A percentile compares a stretch with the other conserved stretches of the same genome.
Conservation (phyloP, 2,113 vertebrate species). For the cat (Felis catus) region F.catus_Fca126_mat1.0 CM031419.1:174655001-174655500, state of each 20-base stretch:
- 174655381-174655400: neutral
- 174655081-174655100: neutral
- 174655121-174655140: neutral
- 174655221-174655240: neutral
- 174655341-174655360: neutral
- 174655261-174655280: neutral
- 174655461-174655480: neutral
- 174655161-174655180: neutral
- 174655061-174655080: neutral
- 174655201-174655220: neutral
- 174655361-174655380: neutral
- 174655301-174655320: neutral
- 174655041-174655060: neutral
- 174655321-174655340: neutral
- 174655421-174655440: neutral
- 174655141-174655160: neutral
- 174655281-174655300: fast-evolving
- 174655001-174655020: neutral
- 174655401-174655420: neutral
- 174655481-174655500: neutral
- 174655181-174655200: neutral
- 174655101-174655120: neutral
- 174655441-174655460: neutral
- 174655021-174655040: neutral
- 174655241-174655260: neutral